These are phyloP conservation scores for Oxygymnocypris stewartii DNA, from an alignment of 2,113 vertebrate species.

Conservation along the genomic window DNA sequence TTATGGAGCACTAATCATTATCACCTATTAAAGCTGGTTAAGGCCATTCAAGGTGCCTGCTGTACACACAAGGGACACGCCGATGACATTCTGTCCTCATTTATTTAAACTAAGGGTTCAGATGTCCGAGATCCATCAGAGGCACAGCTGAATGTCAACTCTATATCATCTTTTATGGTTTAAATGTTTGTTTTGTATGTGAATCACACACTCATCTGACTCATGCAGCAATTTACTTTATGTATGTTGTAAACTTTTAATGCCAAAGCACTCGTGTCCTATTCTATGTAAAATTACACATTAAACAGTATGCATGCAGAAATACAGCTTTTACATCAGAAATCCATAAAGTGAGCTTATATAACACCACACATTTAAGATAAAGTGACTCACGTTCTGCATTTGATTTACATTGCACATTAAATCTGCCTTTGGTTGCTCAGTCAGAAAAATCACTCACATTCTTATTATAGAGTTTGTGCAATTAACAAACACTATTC, in stretches of 20 bases:
- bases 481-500: not conserved
- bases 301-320: slow-evolving; percentile 39
- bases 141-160: not conserved
- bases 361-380: slow-evolving; percentile 1
- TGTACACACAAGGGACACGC: slow-evolving; percentile 63
- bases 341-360: slow-evolving; percentile 13
- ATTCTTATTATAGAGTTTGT: not conserved
- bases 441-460: not conserved
- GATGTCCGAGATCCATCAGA: slow-evolving; percentile 37
- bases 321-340: slow-evolving; percentile 47
- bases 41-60: slow-evolving; percentile 76
- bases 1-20: slow-evolving; percentile 78
- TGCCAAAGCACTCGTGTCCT: slow-evolving; percentile 43
- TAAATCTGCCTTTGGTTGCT: slow-evolving; percentile 41
- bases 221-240: slow-evolving; percentile 32
- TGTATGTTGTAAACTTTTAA: slow-evolving; percentile 39
- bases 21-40: slow-evolving; percentile 77
- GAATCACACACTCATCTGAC: slow-evolving; percentile 5
- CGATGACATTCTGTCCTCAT: slow-evolving; percentile 45
- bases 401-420: slow-evolving; percentile 53
- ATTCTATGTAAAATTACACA: slow-evolving; percentile 43
- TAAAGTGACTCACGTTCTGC: slow-evolving; percentile 5
- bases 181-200: not conserved
- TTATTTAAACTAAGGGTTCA: slow-evolving; percentile 58
- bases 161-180: not conserved